phyloP scores from a whole-genome alignment of 2,113 vertebrate genomes.

The Callocephalon fimbriatum region DNA sequence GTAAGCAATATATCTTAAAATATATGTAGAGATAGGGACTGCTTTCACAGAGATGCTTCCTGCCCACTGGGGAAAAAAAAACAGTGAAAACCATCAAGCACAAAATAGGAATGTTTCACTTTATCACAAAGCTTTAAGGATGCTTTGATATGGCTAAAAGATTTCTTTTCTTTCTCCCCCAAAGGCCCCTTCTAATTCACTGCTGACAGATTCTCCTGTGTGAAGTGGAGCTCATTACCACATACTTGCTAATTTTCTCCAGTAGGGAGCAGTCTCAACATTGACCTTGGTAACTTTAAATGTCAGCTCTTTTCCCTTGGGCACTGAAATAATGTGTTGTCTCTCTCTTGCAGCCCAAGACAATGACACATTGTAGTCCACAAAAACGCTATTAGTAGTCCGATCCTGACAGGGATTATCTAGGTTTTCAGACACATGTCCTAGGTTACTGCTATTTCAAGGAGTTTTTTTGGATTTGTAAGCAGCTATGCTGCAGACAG shows the following conservation, averaged over 20 bases:
- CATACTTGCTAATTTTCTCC: neutral
- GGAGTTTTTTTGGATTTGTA: neutral
- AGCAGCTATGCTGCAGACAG: neutral
- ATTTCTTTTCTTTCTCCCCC: neutral
- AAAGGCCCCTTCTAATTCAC: neutral
- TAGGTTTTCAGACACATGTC: constrained; percentile 11
- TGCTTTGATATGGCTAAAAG: neutral
- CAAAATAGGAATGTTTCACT: neutral
- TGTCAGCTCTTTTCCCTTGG: neutral
- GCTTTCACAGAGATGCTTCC: neutral
- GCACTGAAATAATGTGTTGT: neutral
- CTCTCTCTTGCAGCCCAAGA: neutral
- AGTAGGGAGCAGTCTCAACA: neutral
- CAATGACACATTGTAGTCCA: neutral
- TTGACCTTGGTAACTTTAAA: neutral
- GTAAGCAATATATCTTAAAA: neutral
- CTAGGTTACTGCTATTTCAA: neutral
- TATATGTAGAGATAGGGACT: neutral
- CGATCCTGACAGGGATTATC: neutral
- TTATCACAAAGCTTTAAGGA: neutral
- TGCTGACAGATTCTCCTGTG: neutral
- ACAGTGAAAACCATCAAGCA: neutral
- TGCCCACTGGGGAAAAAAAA: neutral
- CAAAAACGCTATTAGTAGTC: neutral
- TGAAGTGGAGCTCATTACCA: neutral